Evolutionary conservation across 2,888 invertebrate species (phyloP).

Genomic region (Dicranocentrus wangi): DNA sequence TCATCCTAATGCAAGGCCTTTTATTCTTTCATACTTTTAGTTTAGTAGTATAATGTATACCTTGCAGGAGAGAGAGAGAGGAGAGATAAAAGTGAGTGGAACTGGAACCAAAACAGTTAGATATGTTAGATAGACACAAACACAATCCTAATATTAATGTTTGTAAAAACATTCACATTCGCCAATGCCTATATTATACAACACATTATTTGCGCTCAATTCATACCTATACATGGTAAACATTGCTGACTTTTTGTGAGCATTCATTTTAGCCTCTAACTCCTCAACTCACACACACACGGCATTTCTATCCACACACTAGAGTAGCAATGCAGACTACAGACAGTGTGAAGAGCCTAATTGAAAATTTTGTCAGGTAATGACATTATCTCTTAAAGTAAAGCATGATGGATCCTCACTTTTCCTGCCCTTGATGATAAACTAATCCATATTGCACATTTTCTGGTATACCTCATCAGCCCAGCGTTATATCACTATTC

Average conservation of each 20-base stretch:
- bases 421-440: slow-evolving; percentile 15
- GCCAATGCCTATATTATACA: too few relatives aligned
- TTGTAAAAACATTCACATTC: too few relatives aligned
- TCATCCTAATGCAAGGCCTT: slow-evolving; percentile 45
- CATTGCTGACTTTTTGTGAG: too few relatives aligned
- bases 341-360: background rate
- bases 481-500: background rate
- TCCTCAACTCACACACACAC: too few relatives aligned
- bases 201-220: too few relatives aligned
- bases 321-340: background rate
- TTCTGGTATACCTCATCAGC: background rate
- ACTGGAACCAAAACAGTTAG: background rate
- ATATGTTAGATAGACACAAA: too few relatives aligned
- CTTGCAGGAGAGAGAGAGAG: background rate
- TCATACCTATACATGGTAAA: too few relatives aligned
- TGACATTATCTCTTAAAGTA: slow-evolving; percentile 22
- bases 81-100: slow-evolving; percentile 21
- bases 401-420: slow-evolving; percentile 21
- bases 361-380: slow-evolving; percentile 29
- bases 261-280: too few relatives aligned
- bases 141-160: too few relatives aligned
- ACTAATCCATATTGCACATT: slow-evolving; percentile 19
- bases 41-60: background rate
- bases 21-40: slow-evolving; percentile 19
- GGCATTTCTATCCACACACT: too few relatives aligned